Base-by-base conservation (phyloP, 1,140 invertebrate genomes). In the Drosophila carrolli region DNA sequence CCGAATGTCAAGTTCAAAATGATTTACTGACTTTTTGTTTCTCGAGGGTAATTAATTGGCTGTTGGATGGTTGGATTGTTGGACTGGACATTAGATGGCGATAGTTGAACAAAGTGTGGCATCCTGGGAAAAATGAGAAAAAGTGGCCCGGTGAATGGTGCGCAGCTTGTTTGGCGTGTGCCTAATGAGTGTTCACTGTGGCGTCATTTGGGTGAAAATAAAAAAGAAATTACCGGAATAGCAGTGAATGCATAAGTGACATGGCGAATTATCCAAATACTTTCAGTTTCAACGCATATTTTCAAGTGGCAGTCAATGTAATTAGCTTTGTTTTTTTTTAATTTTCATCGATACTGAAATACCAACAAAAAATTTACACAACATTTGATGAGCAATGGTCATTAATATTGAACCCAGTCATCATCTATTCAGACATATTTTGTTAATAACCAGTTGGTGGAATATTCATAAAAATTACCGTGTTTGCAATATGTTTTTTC, bases 1-100 rank as follows among this genome's bases (percentile, higher is more conserved):
- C 53, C 63, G 84, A 88, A 88, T 88, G 83, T 88, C 83, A 88
- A 88, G 83, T 88, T 88, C 83, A 83, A 83, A 88, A 89, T 88
- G 83, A 88, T 89, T 88, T 88, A 88, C 59, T 50, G 79, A 77
- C 83, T 80, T 82, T 79, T 82, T 67, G 54, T 72, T 73, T 81
- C 54, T 47, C 60, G 51, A 46, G 48, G 57, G 67, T 83, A 89
- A 88, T 88, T 88, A 88, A 88, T 88, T 83, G 75, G 51, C 44
- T 19, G 46, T 32, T 37, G 56, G 67, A 57, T 70, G 35, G 63
- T 10, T 41, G 51, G 65, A 57, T 29, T 57, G 50, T 27, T n/a
- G 58, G 40, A 35, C 32, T 13, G 47, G 50, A 32, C 50, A 70
- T 55, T 70, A 54, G 63, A 29, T 14, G 63, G 63, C 37, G 47